phyloP scores from a whole-genome alignment of 1,140 invertebrate species.

The Rhyzopertha dominica region DNA sequence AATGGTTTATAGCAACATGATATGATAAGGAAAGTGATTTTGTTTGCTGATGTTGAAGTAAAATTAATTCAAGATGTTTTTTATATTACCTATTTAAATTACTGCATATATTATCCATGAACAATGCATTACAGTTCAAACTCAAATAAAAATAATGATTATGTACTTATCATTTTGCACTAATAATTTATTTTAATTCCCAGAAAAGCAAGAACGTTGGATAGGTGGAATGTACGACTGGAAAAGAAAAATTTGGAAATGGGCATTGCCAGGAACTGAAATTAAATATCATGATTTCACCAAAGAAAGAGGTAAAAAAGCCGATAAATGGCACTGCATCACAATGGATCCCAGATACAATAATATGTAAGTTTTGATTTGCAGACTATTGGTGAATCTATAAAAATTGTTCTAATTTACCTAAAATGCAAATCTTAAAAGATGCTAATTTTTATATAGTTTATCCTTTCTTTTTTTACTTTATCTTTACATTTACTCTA shows the following conservation, averaged over 20 bases:
- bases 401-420: neutral
- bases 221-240: conserved; percentile 59
- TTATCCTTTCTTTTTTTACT: neutral
- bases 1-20: too few species aligned
- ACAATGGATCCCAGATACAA: conserved; percentile 52
- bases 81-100: too few species aligned
- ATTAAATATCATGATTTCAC: conserved; percentile 52
- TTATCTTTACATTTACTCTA: conserved; percentile 15
- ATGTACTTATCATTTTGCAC: neutral
- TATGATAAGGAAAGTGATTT: too few species aligned
- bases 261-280: conserved; percentile 51
- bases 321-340: conserved; percentile 52
- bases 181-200: neutral
- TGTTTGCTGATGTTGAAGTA: too few species aligned
- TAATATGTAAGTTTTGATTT: conserved; percentile 49
- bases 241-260: conserved; percentile 53
- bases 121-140: too few species aligned
- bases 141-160: too few species aligned
- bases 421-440: neutral
- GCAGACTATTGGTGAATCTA: conserved; percentile 4
- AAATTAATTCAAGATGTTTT: too few species aligned
- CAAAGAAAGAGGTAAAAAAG: conserved; percentile 31
- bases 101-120: too few species aligned
- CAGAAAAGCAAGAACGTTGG: conserved; percentile 52
- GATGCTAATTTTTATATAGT: neutral